Evolutionary conservation across 1,140 invertebrate genomes (phyloP).

Genomic region (Acromyrmex echinatior): DNA sequence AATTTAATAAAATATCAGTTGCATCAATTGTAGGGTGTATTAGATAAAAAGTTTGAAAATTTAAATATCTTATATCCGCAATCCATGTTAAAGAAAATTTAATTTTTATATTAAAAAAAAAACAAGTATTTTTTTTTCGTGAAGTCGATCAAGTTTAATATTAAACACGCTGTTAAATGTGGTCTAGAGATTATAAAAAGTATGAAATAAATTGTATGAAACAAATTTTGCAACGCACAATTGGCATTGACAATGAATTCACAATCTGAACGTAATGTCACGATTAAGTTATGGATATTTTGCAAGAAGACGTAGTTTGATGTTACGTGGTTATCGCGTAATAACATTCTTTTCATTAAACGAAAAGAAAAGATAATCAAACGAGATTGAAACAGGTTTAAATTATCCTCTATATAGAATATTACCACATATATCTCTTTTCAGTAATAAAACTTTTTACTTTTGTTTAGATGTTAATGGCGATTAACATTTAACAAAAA

Average conservation of each 20-base stretch:
- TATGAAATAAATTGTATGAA: neutral
- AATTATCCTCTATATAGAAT: neutral
- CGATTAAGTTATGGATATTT: neutral
- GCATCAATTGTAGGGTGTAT: neutral
- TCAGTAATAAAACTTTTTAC: neutral
- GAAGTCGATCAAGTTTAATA: neutral
- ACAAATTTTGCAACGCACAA: neutral
- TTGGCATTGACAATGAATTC: conserved; percentile 9
- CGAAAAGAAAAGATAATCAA: neutral
- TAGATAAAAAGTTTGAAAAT: neutral
- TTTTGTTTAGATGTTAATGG: neutral
- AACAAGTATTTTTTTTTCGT: neutral
- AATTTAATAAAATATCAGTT: neutral
- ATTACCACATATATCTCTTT: neutral
- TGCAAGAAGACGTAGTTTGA: neutral
- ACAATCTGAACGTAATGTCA: neutral
- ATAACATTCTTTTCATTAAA: conserved; percentile 9
- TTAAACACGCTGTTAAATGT: neutral
- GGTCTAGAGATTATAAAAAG: neutral
- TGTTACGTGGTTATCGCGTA: neutral
- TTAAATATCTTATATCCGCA: neutral
- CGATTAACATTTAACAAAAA: conserved; percentile 1
- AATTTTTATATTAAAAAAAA: neutral
- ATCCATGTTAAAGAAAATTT: neutral
- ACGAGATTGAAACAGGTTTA: conserved; percentile 11